Base-by-base conservation (phyloP, 1,140 invertebrate genomes). In the Artemia franciscana region DNA sequence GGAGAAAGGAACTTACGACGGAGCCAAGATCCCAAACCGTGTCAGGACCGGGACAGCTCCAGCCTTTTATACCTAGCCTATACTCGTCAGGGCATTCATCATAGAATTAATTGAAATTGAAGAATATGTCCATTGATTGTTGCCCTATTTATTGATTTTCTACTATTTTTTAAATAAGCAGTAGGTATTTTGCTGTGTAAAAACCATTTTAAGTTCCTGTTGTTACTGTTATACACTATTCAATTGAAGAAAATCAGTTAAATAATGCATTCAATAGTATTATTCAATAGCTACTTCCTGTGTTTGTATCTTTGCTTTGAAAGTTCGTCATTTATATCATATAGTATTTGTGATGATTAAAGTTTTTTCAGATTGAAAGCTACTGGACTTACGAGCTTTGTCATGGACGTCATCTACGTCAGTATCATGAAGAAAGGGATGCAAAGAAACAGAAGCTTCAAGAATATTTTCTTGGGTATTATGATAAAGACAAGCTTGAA, bases 301-400 rank as follows among this genome's bases (percentile, higher is more conserved):
- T 60, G 60, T 24, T 57, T 9, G 62, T 57, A 39, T 59, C 23
- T 56, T 58, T 51, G 61, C 30, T 57, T n/a, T 60, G 7, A 15
- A 26, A 26, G 28, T 15, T 61, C 25, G 2, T 18, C 61, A 26
- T 18, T 2, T 28, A 3, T 21, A 21, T 5, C 62, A 24, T 51
- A 7, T 25, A 62, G 2, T 4, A 61, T 57, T 61, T 15, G 12
- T 24, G 61, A 62, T 64, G 21, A 26, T 65, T 58, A 67, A 64
- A 66, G 67, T 64, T 59, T 65, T 69, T 70, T 58, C 65, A 85
- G 81, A 75, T 96, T 62, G 93, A 97, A 72, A 84, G 84, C 51
- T 98, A 94, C 72, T 97, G 93, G 94, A 91, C 87, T 0, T 98
- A 97, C 76, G 91, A 97, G 75, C 76, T 98, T 7, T 97, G 94